Evolutionary conservation across 1,140 invertebrate genomes (phyloP).

Genomic region (Ectropis grisescens): DNA sequence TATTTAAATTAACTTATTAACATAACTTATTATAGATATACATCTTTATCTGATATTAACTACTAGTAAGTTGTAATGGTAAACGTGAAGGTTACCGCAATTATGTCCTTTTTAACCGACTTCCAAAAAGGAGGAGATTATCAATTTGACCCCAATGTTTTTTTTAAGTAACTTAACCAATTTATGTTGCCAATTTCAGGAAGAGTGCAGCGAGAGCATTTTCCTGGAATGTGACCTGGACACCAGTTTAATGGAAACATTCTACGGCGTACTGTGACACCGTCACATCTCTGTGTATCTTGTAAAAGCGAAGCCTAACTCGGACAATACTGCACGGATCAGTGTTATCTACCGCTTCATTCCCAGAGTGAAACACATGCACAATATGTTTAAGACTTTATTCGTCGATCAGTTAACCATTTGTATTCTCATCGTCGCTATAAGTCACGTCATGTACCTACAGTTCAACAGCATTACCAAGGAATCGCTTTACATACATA

Average conservation of each 20-base stretch:
- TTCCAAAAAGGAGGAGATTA: too few relatives aligned
- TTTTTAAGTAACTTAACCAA: too few relatives aligned
- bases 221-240: constrained; percentile 59
- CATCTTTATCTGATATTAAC: too few relatives aligned
- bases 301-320: constrained; percentile 7
- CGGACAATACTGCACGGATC: too few relatives aligned
- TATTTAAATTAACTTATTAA: too few relatives aligned
- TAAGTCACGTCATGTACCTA: constrained; percentile 16
- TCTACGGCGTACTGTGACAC: constrained; percentile 51
- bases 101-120: too few relatives aligned
- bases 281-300: constrained; percentile 4
- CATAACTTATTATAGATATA: too few relatives aligned
- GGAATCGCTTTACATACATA: constrained; percentile 55
- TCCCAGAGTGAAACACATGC: not conserved
- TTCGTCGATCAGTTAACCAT: constrained; percentile 28
- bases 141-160: too few relatives aligned
- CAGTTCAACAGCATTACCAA: constrained; percentile 41
- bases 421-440: constrained; percentile 2
- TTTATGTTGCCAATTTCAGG: too few relatives aligned
- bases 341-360: not conserved
- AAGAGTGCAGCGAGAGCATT: constrained; percentile 53
- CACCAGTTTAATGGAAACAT: constrained; percentile 50
- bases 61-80: too few relatives aligned
- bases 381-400: too few relatives aligned
- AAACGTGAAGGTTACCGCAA: too few relatives aligned